Base-by-base conservation (phyloP, 1,140 invertebrate species). In the Diploscapter pachys region DNA sequence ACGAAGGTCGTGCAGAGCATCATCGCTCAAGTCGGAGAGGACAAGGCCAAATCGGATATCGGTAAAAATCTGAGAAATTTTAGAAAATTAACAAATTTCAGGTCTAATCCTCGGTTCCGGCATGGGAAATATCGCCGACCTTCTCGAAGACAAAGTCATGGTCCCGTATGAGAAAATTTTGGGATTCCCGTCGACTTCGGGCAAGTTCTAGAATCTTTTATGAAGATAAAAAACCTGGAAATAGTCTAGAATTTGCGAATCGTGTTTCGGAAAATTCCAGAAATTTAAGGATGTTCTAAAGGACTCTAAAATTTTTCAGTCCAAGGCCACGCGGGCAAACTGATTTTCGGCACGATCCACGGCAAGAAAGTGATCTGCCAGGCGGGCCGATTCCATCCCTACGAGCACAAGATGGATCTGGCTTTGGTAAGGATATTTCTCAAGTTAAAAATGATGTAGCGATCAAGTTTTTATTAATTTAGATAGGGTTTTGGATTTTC, bases 351-450 rank as follows among this genome's bases (percentile, higher is more conserved):
- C 11, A 65, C 76, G 48, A 61, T 84, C 3, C 57, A 69, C 13
- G 83, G 80, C 5, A 81, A 81, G 13, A 76, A 72, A 52, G 82
- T 85, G 13, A 66, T 84, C n/a, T 85, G 83, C 63, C 72, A 82
- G 11, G 83, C 85, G 63, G 83, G 83, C 57, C 70, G 83, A 66
- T 84, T 84, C 71, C 83, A 84, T 66, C 83, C 83, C 6, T 84
- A 84, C 69, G 83, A 84, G 57, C 83, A 85, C 61, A 72, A 75
- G 4, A 85, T 85, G 82, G 76, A 84, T 78, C 73, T 84, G 54
- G 79, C 83, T n/a, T 57, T 84, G 65, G 82, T 83, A 51, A 57
- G 76, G 52, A 31, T 31, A 31, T 31, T 31, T 31, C 31, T 31
- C 31, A 31, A 31, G 31, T 31, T 31, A 31, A 31, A 31, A 31